Evolutionary conservation across 2,797 vertebrate species (phyloP).

Genomic region (Epinephelus awoara): DNA sequence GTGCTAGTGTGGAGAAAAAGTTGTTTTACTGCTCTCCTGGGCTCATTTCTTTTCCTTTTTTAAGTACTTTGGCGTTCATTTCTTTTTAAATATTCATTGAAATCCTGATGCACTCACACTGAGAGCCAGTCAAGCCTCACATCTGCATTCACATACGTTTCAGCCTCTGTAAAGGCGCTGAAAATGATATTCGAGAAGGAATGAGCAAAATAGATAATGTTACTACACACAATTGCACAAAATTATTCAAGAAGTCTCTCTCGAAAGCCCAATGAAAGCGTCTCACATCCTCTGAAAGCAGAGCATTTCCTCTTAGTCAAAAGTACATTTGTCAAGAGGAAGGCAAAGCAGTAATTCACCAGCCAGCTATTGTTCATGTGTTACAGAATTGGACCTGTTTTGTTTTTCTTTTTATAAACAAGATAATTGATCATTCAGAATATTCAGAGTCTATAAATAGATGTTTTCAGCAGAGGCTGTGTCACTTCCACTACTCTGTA

Average conservation of each 20-base stretch:
- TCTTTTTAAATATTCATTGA: conserved; percentile 2
- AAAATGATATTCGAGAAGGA: too few species aligned
- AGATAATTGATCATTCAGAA: conserved; percentile 8
- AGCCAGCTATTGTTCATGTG: neutral
- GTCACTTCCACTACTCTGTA: rapidly evolving
- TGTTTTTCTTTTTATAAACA: conserved; percentile 16
- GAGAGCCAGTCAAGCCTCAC: too few species aligned
- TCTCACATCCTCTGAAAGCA: neutral
- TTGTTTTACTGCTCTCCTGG: neutral
- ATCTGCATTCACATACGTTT: too few species aligned
- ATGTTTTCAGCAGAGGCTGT: neutral
- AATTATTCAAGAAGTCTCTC: neutral
- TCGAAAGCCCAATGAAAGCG: neutral
- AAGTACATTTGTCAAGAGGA: neutral
- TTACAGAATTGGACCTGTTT: neutral
- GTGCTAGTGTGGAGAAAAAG: neutral
- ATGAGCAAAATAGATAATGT: too few species aligned
- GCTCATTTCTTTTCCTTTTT: neutral
- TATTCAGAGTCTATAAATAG: conserved; percentile 7
- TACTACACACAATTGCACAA: too few species aligned
- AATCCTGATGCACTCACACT: neutral
- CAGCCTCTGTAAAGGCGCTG: too few species aligned
- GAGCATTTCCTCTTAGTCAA: neutral
- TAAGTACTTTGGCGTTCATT: neutral
- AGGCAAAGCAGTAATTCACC: conserved; percentile 2